Percentiles rank a stretch among this genome's conserved stretches.
phyloP scores from a whole-genome alignment of 2,888 invertebrate species.

The Gibbula magus region DNA sequence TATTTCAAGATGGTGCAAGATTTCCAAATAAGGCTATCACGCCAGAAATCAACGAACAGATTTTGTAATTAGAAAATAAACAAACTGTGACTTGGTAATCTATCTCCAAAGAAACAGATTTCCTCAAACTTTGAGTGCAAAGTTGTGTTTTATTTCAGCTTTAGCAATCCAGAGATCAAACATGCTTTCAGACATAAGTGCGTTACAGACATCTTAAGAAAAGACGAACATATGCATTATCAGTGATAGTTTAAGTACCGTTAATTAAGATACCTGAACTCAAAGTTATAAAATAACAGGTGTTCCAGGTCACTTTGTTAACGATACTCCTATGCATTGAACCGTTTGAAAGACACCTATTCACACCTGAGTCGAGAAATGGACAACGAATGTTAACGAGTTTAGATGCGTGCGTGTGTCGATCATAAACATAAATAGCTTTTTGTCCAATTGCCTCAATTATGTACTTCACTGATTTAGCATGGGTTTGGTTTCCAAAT shows the following conservation, averaged over 20 bases:
- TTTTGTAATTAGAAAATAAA: constrained; percentile 14
- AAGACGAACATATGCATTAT: not conserved
- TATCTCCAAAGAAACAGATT: constrained; percentile 3
- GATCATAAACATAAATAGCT: too few species aligned
- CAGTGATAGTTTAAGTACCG: not conserved
- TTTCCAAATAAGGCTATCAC: not conserved
- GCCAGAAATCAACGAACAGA: not conserved
- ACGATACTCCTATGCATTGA: too few species aligned
- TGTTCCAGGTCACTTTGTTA: too few species aligned
- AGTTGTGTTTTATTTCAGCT: not conserved
- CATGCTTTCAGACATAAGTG: not conserved
- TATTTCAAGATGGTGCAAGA: too few species aligned
- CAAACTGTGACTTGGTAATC: not conserved
- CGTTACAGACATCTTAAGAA: not conserved
- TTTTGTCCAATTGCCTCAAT: too few species aligned
- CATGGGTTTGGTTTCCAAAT: too few species aligned
- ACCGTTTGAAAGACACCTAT: not conserved
- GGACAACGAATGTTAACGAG: too few species aligned
- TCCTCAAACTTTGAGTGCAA: not conserved
- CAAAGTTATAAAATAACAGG: too few species aligned
- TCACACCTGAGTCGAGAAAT: not conserved
- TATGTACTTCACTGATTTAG: too few species aligned
- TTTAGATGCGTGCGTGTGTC: too few species aligned
- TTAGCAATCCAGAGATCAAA: not conserved
- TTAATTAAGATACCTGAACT: not conserved